Percentiles rank a stretch among this genome's conserved stretches.
phyloP scores from a whole-genome alignment of 2,888 invertebrate genomes.

The Mesorhabditis spiculigera region DNA sequence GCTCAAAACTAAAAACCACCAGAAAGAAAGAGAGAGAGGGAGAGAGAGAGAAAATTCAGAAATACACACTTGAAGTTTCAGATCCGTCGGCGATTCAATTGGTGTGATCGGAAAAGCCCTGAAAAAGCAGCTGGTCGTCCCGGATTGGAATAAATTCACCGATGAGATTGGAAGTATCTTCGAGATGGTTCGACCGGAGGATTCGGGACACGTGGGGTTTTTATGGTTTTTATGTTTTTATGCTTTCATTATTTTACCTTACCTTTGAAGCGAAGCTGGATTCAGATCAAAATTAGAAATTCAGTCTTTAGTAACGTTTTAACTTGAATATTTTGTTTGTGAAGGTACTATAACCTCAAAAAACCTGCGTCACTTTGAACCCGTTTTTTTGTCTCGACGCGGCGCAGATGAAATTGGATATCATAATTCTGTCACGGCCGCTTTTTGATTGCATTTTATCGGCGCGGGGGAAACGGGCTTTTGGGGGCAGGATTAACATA shows the following conservation, averaged over 20 bases:
- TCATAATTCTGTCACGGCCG: too few species aligned
- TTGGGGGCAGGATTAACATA: too few species aligned
- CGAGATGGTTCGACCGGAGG: constrained; percentile 24
- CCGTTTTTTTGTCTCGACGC: too few species aligned
- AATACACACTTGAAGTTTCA: constrained; percentile 13
- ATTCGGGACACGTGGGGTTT: constrained; percentile 12
- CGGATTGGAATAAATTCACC: constrained; percentile 84
- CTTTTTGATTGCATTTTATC: too few species aligned
- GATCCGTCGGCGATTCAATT: constrained; percentile 52
- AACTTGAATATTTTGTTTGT: too few species aligned
- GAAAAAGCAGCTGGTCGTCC: constrained; percentile 86
- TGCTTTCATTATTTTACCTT: neutral
- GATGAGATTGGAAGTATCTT: constrained; percentile 86
- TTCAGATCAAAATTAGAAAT: neutral
- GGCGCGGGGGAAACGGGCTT: too few species aligned
- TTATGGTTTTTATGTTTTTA: neutral
- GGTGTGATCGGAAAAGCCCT: constrained; percentile 53
- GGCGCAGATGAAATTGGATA: too few species aligned
- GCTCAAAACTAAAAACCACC: neutral
- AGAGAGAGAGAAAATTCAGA: neutral
- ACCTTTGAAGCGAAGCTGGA: neutral
- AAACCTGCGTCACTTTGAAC: too few species aligned
- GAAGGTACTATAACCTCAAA: too few species aligned
- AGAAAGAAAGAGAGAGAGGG: neutral
- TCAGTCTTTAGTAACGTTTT: neutral